Evolutionary conservation across 2,888 invertebrate species (phyloP).

Genomic region (Abscondita cerata): DNA sequence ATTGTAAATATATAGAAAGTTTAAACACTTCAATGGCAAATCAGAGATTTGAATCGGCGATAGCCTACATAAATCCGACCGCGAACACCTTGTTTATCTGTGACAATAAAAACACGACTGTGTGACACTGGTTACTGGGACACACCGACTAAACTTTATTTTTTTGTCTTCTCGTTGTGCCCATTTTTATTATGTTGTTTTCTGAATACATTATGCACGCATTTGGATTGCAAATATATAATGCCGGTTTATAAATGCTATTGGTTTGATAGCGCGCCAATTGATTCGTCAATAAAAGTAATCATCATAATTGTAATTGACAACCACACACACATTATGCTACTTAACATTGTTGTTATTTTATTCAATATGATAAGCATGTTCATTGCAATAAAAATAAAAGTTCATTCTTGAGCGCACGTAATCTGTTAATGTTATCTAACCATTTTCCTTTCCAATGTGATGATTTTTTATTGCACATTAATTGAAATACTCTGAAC

Average conservation of each 20-base stretch:
- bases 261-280: background rate
- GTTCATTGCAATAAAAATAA: too few relatives aligned
- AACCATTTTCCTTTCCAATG: too few relatives aligned
- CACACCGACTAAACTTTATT: constrained; percentile 39
- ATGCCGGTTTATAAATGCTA: constrained; percentile 8
- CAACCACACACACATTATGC: too few relatives aligned
- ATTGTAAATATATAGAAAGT: constrained; percentile 59
- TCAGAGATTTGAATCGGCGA: constrained; percentile 58
- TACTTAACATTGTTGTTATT: too few relatives aligned
- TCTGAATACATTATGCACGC: constrained; percentile 27
- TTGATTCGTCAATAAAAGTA: too few relatives aligned
- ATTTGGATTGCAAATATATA: constrained; percentile 20
- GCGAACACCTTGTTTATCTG: constrained; percentile 57
- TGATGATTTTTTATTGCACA: too few relatives aligned
- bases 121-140: constrained; percentile 49
- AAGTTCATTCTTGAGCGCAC: too few relatives aligned
- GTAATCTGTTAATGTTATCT: too few relatives aligned
- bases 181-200: constrained; percentile 40
- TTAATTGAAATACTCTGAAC: too few relatives aligned
- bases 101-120: constrained; percentile 50
- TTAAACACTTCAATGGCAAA: constrained; percentile 60
- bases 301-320: too few relatives aligned
- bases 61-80: constrained; percentile 57
- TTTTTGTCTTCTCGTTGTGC: constrained; percentile 35
- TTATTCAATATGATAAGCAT: too few relatives aligned